phyloP scores from a whole-genome alignment of 2,113 vertebrate species.

The Chlorodrepanis virens region DNA sequence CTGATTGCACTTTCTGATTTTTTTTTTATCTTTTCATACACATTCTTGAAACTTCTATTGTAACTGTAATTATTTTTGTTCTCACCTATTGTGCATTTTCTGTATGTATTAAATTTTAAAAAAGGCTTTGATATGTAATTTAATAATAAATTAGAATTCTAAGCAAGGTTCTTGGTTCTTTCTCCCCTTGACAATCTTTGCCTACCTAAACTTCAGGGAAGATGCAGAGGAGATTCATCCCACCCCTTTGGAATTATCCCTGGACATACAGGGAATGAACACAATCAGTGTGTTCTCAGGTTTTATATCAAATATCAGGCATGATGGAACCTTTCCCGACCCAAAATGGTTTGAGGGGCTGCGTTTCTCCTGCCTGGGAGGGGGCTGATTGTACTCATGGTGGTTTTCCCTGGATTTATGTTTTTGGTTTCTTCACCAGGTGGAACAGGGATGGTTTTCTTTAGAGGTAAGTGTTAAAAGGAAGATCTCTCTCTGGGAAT shows the following conservation, averaged over 20 bases:
- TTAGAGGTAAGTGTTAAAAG: background rate
- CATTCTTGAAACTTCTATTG: constrained; percentile 69
- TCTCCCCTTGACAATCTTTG: background rate
- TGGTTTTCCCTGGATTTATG: background rate
- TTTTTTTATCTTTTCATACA: constrained; percentile 63
- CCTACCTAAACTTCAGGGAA: background rate
- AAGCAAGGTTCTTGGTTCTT: constrained; percentile 44
- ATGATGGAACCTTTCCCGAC: background rate
- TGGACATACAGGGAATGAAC: accelerated
- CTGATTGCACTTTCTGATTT: constrained; percentile 75
- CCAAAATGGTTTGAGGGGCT: background rate
- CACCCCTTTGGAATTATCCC: background rate
- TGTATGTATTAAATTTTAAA: constrained; percentile 69
- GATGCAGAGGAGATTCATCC: background rate
- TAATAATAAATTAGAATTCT: constrained; percentile 84
- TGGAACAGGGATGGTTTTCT: background rate
- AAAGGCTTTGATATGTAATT: constrained; percentile 82
- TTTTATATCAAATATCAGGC: background rate
- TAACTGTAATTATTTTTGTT: constrained; percentile 80
- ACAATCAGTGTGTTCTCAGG: background rate
- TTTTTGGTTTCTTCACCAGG: background rate
- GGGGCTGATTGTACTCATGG: accelerated
- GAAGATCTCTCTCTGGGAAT: background rate
- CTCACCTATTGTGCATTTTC: constrained; percentile 77
- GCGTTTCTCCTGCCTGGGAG: background rate